Conservation (phyloP, 2,888 invertebrate genomes). For the Lutraria lutraria region DNA sequence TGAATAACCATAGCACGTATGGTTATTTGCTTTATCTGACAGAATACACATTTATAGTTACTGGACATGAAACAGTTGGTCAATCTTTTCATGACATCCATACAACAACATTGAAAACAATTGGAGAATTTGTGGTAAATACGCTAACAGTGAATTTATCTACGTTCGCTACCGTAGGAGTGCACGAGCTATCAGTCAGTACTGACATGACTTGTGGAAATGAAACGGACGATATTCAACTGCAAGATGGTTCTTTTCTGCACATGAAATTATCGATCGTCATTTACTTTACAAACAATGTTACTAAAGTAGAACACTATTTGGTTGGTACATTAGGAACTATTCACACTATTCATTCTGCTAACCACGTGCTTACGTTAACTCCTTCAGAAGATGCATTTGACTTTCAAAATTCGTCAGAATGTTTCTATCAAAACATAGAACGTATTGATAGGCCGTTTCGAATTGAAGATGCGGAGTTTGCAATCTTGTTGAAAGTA, state of each 20-base stretch:
- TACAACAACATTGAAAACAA: not conserved
- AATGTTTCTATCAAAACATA: not conserved
- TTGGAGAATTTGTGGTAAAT: conserved; percentile 2
- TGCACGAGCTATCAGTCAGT: not conserved
- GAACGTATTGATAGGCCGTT: not conserved
- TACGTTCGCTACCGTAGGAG: not conserved
- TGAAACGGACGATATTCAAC: not conserved
- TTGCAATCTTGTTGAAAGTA: not conserved
- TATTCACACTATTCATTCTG: not conserved
- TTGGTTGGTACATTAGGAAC: not conserved
- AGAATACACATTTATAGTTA: not conserved
- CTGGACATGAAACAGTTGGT: not conserved
- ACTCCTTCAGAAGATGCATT: not conserved
- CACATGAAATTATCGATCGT: not conserved
- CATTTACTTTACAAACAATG: not conserved
- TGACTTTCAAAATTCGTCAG: not conserved
- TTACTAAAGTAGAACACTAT: not conserved
- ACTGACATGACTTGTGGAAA: not conserved
- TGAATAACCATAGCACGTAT: not conserved
- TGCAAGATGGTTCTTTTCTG: not conserved
- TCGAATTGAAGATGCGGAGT: not conserved
- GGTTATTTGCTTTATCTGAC: conserved; percentile 16
- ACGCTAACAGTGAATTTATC: not conserved
- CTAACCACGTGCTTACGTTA: not conserved
- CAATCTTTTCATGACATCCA: not conserved